Evolutionary conservation across 2,113 vertebrate genomes (phyloP).

Genomic region (Chaetodon trifascialis): DNA sequence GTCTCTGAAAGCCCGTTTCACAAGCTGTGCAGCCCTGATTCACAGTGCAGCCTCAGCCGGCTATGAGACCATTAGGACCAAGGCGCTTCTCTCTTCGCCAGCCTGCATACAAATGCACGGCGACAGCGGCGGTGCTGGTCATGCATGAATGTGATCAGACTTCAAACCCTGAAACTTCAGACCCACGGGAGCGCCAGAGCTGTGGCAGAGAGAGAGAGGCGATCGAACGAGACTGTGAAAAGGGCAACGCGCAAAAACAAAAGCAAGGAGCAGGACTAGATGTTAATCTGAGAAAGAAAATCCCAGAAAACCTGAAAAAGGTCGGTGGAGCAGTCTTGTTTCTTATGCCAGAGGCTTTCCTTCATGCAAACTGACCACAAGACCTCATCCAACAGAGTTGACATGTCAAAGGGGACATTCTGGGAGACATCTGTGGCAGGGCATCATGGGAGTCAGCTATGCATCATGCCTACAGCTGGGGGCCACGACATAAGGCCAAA

Average conservation of each 20-base stretch:
- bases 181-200: constrained; percentile 1
- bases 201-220: background rate
- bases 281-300: background rate
- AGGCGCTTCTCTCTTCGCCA: constrained; percentile 7
- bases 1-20: constrained; percentile 27
- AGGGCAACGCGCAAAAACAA: background rate
- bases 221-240: constrained; percentile 12
- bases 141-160: constrained; percentile 66
- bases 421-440: constrained; percentile 54
- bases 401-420: constrained; percentile 36
- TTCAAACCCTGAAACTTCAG: constrained; percentile 50
- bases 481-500: constrained; percentile 34
- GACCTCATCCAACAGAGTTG: constrained; percentile 31
- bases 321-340: background rate
- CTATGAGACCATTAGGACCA: constrained; percentile 48
- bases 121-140: constrained; percentile 24
- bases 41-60: constrained; percentile 41
- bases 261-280: background rate
- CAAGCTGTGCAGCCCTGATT: constrained; percentile 34
- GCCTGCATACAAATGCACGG: constrained; percentile 68
- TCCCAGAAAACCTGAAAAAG: background rate
- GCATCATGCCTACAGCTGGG: constrained; percentile 52
- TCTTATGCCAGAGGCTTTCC: background rate
- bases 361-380: constrained; percentile 1
- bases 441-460: constrained; percentile 53